These are phyloP conservation scores for Apteryx owenii DNA, from an alignment of 2,113 vertebrate species.

Conservation along the genomic window DNA sequence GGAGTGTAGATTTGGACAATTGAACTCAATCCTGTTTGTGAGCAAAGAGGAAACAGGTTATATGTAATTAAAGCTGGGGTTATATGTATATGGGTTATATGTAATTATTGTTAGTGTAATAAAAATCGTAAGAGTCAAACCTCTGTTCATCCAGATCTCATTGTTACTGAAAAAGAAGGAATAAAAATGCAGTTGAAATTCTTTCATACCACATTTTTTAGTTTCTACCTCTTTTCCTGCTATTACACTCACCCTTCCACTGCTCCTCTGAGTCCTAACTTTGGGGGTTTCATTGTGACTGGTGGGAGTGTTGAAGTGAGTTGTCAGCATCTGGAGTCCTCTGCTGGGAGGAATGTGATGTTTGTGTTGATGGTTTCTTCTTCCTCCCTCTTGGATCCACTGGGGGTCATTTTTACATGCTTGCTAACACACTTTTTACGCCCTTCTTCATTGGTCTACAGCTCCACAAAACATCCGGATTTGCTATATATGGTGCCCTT, in stretches of 20 bases:
- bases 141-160: neutral
- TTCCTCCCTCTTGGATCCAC: neutral
- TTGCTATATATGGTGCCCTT: no score
- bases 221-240: neutral
- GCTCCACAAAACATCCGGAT: no score
- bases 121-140: neutral
- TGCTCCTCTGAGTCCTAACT: neutral
- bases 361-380: neutral
- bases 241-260: neutral
- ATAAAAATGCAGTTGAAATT: neutral
- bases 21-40: neutral
- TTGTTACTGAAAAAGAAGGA: neutral
- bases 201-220: neutral
- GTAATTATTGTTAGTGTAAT: neutral
- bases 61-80: no score
- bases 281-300: neutral
- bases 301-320: neutral
- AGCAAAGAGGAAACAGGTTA: neutral
- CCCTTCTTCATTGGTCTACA: no score
- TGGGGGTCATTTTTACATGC: neutral
- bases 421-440: neutral
- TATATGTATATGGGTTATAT: no score
- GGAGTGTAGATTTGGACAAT: neutral
- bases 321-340: neutral
- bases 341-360: neutral